Evolutionary conservation across 35 echinoderm and acorn worm genomes (phyloP).

Genomic region (Stichopus chloronotus): DNA sequence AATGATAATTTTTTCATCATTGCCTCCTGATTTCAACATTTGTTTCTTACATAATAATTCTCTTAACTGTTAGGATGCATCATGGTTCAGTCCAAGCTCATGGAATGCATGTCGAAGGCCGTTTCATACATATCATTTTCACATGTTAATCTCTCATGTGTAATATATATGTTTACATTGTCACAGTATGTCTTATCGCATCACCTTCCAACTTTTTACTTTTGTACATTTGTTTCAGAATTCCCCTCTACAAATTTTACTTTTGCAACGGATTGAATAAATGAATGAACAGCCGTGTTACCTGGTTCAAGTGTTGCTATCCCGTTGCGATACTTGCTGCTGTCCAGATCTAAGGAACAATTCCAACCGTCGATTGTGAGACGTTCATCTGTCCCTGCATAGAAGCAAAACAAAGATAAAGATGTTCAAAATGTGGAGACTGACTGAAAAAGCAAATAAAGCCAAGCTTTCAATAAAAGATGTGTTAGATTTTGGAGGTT

Average conservation of each 20-base stretch:
- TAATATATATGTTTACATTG: neutral
- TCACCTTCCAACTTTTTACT: neutral
- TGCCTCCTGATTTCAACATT: no score
- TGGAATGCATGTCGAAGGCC: neutral
- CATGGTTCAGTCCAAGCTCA: neutral
- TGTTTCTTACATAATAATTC: no score
- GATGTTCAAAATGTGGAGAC: neutral
- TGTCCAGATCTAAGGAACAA: slow-evolving; percentile 54
- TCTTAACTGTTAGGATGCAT: no score
- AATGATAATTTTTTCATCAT: no score
- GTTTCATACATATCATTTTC: neutral
- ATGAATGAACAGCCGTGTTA: neutral
- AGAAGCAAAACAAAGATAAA: neutral
- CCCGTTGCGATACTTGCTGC: neutral
- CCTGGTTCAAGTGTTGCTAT: neutral
- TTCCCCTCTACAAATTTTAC: no score
- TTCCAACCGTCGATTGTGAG: slow-evolving; percentile 64
- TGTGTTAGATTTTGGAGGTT: no score
- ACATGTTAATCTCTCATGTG: neutral
- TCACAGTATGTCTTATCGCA: neutral
- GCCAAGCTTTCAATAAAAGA: no score
- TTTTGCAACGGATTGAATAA: neutral
- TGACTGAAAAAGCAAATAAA: no score
- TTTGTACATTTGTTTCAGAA: no score
- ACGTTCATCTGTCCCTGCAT: slow-evolving; percentile 42